phyloP scores from a whole-genome alignment of 2,113 vertebrate genomes.

The Burhinus oedicnemus region DNA sequence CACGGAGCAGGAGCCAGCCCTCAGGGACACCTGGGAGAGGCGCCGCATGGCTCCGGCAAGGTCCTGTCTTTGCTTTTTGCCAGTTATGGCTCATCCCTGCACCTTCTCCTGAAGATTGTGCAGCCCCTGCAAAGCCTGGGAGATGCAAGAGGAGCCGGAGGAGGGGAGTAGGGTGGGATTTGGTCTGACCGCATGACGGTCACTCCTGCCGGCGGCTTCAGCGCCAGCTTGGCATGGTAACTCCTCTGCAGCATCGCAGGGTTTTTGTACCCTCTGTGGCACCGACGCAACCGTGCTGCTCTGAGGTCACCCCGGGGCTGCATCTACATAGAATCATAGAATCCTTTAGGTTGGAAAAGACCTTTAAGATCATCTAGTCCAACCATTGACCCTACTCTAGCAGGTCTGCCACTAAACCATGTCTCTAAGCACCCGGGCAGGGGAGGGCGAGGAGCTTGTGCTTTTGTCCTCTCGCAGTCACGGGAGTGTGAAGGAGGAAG shows the following conservation, averaged over 20 bases:
- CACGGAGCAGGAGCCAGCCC: not conserved
- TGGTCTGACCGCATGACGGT: fast-evolving
- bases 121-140: not conserved
- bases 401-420: too few relatives aligned
- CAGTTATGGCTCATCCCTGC: not conserved
- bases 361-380: too few relatives aligned
- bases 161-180: not conserved
- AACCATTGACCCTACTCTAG: too few relatives aligned
- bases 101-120: not conserved
- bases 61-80: not conserved
- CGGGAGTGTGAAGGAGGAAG: not conserved
- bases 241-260: not conserved
- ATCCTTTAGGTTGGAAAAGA: too few relatives aligned
- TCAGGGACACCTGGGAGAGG: not conserved
- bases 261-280: not conserved
- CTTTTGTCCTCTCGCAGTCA: too few relatives aligned
- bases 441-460: not conserved
- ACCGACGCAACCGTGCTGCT: not conserved
- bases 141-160: not conserved
- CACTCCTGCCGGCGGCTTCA: not conserved
- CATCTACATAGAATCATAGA: too few relatives aligned
- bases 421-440: not conserved
- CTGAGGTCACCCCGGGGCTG: not conserved
- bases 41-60: fast-evolving
- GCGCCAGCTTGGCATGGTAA: fast-evolving